These are phyloP conservation scores for Setophaga kirtlandii DNA, from an alignment of 2,113 vertebrate genomes.

Conservation along the genomic window DNA sequence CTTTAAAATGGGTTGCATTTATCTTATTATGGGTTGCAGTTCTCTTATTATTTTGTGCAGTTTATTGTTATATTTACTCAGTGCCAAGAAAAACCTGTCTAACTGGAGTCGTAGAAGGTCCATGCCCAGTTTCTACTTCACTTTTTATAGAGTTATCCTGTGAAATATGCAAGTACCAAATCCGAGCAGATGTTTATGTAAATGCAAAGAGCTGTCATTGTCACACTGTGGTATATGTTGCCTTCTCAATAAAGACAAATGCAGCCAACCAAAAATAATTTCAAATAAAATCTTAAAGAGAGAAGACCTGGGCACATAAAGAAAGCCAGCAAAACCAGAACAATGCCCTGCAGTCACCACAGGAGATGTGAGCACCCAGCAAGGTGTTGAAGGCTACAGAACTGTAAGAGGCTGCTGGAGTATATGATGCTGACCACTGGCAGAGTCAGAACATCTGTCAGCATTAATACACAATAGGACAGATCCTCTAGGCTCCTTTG, in stretches of 20 bases:
- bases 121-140: neutral
- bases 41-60: neutral
- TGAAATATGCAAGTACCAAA: neutral
- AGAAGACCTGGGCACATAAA: neutral
- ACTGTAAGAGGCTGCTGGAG: neutral
- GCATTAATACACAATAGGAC: neutral
- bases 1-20: neutral
- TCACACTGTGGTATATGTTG: neutral
- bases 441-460: neutral
- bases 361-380: neutral
- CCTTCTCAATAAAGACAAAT: neutral
- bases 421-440: neutral
- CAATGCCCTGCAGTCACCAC: neutral
- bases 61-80: neutral
- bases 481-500: neutral
- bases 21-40: neutral
- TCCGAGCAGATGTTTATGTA: slow-evolving; percentile 1
- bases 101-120: neutral
- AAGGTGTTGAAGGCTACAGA: neutral
- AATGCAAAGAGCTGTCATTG: neutral
- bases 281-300: neutral
- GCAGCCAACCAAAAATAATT: neutral
- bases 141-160: neutral
- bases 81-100: neutral
- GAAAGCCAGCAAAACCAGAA: neutral